Percentiles rank a stretch among this genome's conserved stretches.
These are phyloP conservation scores for Bombus terrestris DNA, from an alignment of 1,140 invertebrate genomes.

Conservation along the genomic window DNA sequence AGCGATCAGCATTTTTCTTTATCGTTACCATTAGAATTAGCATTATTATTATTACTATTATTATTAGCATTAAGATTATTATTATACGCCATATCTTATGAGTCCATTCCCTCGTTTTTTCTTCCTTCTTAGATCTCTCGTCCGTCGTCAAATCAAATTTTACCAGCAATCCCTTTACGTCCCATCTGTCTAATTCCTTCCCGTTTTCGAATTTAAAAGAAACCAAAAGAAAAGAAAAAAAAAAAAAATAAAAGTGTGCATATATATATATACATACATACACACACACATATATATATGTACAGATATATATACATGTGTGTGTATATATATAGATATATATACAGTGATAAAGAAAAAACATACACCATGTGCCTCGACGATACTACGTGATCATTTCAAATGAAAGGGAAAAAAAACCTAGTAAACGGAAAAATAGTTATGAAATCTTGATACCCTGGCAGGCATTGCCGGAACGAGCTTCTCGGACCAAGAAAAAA, in stretches of 20 bases:
- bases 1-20: neutral
- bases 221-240: neutral
- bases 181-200: neutral
- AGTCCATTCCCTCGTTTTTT: conserved; percentile 21
- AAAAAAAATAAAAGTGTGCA: neutral
- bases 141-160: conserved; percentile 23
- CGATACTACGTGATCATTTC: neutral
- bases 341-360: neutral
- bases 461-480: conserved; percentile 26
- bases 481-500: conserved; percentile 44
- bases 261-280: too few relatives aligned
- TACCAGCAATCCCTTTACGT: neutral
- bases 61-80: conserved; percentile 27
- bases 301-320: too few relatives aligned
- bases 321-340: too few relatives aligned
- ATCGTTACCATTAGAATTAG: conserved; percentile 16
- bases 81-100: conserved; percentile 36
- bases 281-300: fast-evolving
- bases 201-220: conserved; percentile 4
- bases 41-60: conserved; percentile 27
- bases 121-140: conserved; percentile 10
- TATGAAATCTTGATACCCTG: neutral
- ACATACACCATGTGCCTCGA: neutral
- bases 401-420: conserved; percentile 2
- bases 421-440: neutral